A percentile compares a stretch with the other conserved stretches of the same genome.
Conservation (phyloP, 2,113 vertebrate genomes). For the Gallinago jamesoni region DNA sequence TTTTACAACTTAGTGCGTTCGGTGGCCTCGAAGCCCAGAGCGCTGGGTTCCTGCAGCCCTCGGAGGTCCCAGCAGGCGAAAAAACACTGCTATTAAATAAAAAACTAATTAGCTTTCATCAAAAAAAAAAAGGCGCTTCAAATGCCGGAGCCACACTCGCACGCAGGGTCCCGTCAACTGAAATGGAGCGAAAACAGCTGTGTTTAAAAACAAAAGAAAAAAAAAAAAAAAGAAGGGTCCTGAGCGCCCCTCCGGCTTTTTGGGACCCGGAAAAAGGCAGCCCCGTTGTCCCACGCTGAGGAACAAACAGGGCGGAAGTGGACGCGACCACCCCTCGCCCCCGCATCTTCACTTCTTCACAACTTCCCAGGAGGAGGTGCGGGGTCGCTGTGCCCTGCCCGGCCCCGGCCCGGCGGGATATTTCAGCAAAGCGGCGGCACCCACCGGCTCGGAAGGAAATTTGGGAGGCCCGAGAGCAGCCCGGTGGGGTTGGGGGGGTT, state of each 20-base stretch:
- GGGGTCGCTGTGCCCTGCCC: neutral
- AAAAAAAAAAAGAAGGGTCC: neutral
- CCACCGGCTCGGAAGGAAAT: neutral
- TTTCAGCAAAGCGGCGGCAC: neutral
- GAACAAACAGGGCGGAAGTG: neutral
- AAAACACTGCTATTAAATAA: neutral
- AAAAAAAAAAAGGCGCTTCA: neutral
- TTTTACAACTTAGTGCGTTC: neutral
- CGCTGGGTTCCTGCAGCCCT: neutral
- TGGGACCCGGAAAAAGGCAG: neutral
- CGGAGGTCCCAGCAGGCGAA: neutral
- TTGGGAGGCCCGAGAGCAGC: neutral
- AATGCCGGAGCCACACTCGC: neutral
- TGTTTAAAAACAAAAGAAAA: neutral
- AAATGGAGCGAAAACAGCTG: neutral
- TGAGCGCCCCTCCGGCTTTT: neutral
- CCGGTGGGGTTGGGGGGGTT: too few relatives aligned
- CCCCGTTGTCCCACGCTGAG: neutral
- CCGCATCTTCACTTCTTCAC: neutral
- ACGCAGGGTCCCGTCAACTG: neutral
- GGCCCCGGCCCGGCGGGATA: neutral
- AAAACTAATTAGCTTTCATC: neutral
- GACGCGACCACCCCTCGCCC: neutral
- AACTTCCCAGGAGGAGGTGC: neutral
- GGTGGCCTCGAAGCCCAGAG: neutral